Evolutionary conservation across 2,797 vertebrate genomes (phyloP).

Genomic region (Phoebastria nigripes): DNA sequence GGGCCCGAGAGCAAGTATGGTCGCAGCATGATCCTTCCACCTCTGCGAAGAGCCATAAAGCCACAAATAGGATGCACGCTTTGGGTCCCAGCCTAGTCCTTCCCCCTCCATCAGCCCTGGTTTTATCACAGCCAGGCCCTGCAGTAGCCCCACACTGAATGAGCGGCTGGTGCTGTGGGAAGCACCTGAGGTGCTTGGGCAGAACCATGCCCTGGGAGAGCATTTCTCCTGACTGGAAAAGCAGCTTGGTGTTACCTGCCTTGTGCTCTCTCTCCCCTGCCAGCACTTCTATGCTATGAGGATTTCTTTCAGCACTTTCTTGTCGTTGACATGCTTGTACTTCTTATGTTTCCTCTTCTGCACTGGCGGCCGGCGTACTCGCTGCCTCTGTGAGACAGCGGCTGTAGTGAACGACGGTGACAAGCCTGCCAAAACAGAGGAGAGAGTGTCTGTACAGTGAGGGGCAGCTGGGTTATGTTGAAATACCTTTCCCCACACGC

Average conservation of each 20-base stretch:
- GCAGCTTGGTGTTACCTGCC: constrained; percentile 67
- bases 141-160: not conserved
- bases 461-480: not conserved
- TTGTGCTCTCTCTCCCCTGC: constrained; percentile 53
- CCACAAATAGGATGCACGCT: not conserved
- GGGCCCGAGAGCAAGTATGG: not conserved
- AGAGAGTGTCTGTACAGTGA: not conserved
- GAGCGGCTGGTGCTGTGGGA: not conserved
- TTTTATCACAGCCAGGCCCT: not conserved
- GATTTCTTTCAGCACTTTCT: constrained; percentile 77
- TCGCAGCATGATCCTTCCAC: not conserved
- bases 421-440: constrained; percentile 56
- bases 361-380: constrained; percentile 66
- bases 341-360: constrained; percentile 82
- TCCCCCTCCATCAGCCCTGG: not conserved
- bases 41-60: not conserved
- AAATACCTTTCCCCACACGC: not conserved
- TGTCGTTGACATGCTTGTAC: constrained; percentile 79
- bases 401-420: constrained; percentile 22
- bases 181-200: not conserved
- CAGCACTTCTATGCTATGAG: constrained; percentile 74
- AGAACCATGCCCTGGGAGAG: not conserved
- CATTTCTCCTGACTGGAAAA: not conserved
- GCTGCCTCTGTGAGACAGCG: constrained; percentile 63
- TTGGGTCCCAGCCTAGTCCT: not conserved